Conservation (phyloP, 2,888 invertebrate species). For the Arctia plantaginis region DNA sequence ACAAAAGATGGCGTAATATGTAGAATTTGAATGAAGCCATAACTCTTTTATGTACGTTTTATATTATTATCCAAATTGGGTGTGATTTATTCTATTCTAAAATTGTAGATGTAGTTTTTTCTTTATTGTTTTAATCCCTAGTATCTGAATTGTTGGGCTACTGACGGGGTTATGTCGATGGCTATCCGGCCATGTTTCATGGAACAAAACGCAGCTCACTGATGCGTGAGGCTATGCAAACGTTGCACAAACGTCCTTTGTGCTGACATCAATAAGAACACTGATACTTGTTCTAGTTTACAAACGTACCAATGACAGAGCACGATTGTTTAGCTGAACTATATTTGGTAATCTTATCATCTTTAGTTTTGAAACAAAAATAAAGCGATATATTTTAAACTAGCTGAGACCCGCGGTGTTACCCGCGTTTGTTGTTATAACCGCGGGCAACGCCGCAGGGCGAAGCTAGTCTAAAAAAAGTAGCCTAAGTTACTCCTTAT, state of each 20-base stretch:
- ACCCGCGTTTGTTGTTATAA: too few species aligned
- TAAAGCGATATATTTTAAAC: background rate
- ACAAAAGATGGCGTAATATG: conserved; percentile 32
- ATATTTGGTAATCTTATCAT: background rate
- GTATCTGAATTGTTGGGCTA: background rate
- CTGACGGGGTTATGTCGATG: conserved; percentile 4
- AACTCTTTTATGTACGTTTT: conserved; percentile 12
- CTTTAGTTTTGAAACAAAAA: background rate
- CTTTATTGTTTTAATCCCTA: background rate
- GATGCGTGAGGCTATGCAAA: conserved; percentile 5
- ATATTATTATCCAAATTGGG: conserved; percentile 2
- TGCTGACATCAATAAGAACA: background rate
- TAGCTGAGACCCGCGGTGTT: too few species aligned
- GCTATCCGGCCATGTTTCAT: conserved; percentile 7
- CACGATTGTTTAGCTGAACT: background rate
- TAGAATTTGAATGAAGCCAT: conserved; percentile 18
- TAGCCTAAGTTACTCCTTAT: too few species aligned
- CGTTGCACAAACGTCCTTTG: conserved; percentile 5
- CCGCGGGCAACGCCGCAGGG: too few species aligned
- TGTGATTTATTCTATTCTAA: background rate
- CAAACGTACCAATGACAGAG: background rate
- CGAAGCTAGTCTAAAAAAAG: too few species aligned
- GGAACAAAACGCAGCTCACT: background rate
- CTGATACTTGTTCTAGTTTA: background rate
- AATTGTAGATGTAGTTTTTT: background rate